Base-by-base conservation (phyloP, 2,888 invertebrate genomes). In the Platypus cylindrus region DNA sequence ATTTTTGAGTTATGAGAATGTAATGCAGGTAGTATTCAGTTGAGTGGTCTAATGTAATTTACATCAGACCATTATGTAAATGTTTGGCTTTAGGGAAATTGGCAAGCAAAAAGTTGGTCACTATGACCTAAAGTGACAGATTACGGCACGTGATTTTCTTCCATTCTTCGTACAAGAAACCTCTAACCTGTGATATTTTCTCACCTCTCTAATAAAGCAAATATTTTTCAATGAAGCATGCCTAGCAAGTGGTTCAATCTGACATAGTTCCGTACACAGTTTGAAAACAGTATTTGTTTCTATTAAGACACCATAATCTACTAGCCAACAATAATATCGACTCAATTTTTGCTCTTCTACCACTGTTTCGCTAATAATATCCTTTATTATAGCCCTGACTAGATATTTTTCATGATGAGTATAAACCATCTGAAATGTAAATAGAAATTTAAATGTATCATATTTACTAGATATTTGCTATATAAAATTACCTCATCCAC, bases 191-290 rank as follows among this genome's bases (percentile, higher is more conserved):
- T 22, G 17, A 15, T 32, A 20, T 8, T 18, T 18, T 23, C 31
- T 31, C 35, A 54, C 55, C 39, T 48, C 34, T 30, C 44, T 34
- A 8, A 49, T 16, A 23, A 46, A 51, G n/a, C 49, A 45, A 17
- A 54, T 44, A 31, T 52, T 49, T 36, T 49, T 46, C 25, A 56
- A 40, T 20, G 48, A 43, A 24, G 50, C 53, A 37, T 53, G 51
- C 9, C 44, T 41, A 3, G 46, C 45, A 25, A 48, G 33, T 5
- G 49, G 41, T 20, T 46, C 46, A 7, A 32, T 25, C 14, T 32
- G 40, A 14, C 39, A 36, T 16, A 47, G 38, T 25, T 41, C 20
- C 9, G 41, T 17, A 2, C 52, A 45, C 17, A 55, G 22, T 38
- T 48, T 47, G 36, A 42, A 54, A 4, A 55, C 38, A 5, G 18